phyloP scores from a whole-genome alignment of 2,113 vertebrate genomes.

The Myodes glareolus region DNA sequence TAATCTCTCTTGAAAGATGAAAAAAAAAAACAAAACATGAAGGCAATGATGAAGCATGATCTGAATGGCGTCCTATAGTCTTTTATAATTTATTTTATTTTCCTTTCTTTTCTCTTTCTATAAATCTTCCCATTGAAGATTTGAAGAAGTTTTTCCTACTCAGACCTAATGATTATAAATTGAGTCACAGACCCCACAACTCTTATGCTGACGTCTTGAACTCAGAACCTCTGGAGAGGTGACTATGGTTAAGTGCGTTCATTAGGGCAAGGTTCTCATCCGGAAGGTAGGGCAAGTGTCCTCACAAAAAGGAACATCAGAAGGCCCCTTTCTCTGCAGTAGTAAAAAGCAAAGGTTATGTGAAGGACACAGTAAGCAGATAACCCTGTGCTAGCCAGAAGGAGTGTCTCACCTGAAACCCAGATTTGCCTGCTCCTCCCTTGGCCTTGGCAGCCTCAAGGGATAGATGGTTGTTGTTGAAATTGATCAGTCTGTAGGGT shows the following conservation, averaged over 20 bases:
- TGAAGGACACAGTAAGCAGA: background rate
- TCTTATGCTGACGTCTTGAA: background rate
- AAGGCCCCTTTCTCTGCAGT: background rate
- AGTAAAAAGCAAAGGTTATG: background rate
- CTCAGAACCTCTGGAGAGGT: background rate
- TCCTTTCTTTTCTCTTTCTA: background rate
- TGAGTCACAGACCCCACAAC: background rate
- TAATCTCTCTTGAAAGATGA: slow-evolving; percentile 31
- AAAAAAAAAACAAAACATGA: slow-evolving; percentile 43
- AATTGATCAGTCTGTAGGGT: background rate
- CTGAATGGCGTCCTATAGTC: background rate
- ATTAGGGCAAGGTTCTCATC: background rate
- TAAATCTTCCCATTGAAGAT: background rate
- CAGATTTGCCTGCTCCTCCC: background rate
- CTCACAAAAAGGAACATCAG: background rate
- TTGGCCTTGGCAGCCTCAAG: background rate
- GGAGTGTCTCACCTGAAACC: background rate
- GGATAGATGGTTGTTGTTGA: background rate
- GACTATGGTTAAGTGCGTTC: background rate
- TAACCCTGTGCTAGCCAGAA: background rate
- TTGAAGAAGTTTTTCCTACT: background rate
- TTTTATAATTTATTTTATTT: background rate
- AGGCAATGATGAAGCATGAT: background rate
- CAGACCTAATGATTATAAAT: background rate
- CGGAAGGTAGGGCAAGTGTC: fast-evolving